A percentile compares a stretch with the other conserved stretches of the same genome.
These are phyloP conservation scores for Dermatemys mawii DNA, from an alignment of 2,113 vertebrate genomes.

Conservation along the genomic window DNA sequence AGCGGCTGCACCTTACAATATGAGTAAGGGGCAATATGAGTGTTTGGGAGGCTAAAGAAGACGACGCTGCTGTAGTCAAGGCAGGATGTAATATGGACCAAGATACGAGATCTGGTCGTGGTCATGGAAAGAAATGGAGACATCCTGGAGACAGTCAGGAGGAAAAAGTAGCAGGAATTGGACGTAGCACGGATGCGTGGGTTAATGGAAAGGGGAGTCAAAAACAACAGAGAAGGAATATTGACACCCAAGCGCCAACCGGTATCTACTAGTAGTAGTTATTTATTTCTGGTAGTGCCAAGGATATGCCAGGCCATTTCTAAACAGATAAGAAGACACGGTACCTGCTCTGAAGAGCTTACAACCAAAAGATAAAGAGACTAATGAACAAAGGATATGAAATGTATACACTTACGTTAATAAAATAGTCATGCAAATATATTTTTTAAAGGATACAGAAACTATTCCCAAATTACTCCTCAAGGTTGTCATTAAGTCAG, in stretches of 20 bases:
- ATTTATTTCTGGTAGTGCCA: constrained; percentile 43
- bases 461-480: constrained; percentile 1
- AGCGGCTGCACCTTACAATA: neutral
- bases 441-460: neutral
- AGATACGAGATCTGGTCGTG: constrained; percentile 32
- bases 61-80: neutral
- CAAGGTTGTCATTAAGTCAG: neutral
- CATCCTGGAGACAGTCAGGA: constrained; percentile 41
- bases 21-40: neutral
- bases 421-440: neutral
- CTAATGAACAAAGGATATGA: neutral
- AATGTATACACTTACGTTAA: neutral
- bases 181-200: constrained; percentile 27
- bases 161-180: constrained; percentile 49
- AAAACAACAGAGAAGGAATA: constrained; percentile 58
- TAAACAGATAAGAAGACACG: constrained; percentile 53
- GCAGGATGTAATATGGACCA: constrained; percentile 21
- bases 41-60: neutral
- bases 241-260: constrained; percentile 55
- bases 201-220: constrained; percentile 39
- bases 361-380: constrained; percentile 6
- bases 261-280: constrained; percentile 52
- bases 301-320: constrained; percentile 34
- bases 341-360: neutral
- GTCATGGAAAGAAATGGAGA: constrained; percentile 51